phyloP scores from a whole-genome alignment of 2,113 vertebrate species.

The Caracal caracal region DNA sequence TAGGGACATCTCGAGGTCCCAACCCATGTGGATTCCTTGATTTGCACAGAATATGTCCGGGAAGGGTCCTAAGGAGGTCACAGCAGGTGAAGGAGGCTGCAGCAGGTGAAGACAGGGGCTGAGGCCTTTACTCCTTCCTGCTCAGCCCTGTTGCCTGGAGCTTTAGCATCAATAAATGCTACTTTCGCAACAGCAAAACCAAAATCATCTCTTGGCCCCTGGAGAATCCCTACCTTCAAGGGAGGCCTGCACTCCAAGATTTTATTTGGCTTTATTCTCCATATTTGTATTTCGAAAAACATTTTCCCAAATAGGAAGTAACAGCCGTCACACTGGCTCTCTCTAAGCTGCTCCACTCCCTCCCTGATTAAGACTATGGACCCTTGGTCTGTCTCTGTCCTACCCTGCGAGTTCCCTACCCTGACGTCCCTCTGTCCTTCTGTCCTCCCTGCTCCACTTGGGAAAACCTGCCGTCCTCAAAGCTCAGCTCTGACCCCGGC shows the following conservation, averaged over 20 bases:
- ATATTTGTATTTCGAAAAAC: background rate
- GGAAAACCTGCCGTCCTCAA: background rate
- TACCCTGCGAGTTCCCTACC: background rate
- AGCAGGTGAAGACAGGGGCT: too few species aligned
- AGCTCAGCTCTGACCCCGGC: background rate
- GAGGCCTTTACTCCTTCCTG: background rate
- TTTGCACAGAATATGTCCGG: background rate
- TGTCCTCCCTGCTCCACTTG: background rate
- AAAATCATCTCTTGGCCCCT: background rate
- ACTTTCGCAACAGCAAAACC: background rate
- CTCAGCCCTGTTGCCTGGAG: background rate
- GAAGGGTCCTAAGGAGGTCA: background rate
- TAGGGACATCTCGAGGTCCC: background rate
- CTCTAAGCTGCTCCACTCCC: background rate
- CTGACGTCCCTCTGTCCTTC: background rate
- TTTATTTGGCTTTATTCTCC: constrained; percentile 35
- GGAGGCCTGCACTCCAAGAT: background rate
- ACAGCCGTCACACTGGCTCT: background rate
- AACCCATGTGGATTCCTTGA: background rate
- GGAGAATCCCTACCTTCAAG: background rate
- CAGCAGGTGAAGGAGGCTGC: background rate
- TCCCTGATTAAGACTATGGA: background rate
- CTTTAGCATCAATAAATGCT: background rate
- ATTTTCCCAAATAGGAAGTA: constrained; percentile 9
- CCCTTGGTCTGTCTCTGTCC: background rate